phyloP scores from a whole-genome alignment of 1,140 invertebrate genomes.

The Brachionus koreanus region DNA sequence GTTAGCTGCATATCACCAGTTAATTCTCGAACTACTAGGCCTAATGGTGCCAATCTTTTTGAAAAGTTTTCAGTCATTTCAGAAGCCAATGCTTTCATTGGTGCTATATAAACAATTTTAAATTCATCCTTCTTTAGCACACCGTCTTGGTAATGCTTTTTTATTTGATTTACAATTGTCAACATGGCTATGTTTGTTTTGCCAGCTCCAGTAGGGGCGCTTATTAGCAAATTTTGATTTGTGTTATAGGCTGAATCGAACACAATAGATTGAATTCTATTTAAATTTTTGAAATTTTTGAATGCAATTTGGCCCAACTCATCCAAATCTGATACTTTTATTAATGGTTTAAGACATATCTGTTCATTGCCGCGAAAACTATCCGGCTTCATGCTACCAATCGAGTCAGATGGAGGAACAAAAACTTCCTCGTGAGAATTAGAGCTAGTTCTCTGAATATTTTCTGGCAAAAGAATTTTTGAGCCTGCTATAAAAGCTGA shows the following conservation, averaged over 20 bases:
- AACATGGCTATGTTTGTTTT: slow-evolving; percentile 98
- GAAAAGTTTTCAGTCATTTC: slow-evolving; percentile 96
- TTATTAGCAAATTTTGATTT: slow-evolving; percentile 84
- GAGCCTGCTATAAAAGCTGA: slow-evolving; percentile 73
- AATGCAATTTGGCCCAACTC: slow-evolving; percentile 64
- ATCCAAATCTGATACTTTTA: slow-evolving; percentile 33
- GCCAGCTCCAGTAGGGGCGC: slow-evolving; percentile 59
- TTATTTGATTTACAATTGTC: slow-evolving; percentile 81
- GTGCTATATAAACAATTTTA: slow-evolving; percentile 97
- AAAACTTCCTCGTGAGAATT: slow-evolving; percentile 78
- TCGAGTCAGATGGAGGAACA: slow-evolving; percentile 77
- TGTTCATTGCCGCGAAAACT: slow-evolving; percentile 25
- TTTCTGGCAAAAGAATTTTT: slow-evolving; percentile 73
- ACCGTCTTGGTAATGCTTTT: slow-evolving; percentile 68
- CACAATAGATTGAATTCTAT: slow-evolving; percentile 91
- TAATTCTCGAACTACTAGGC: slow-evolving; percentile 80
- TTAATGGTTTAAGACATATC: neutral
- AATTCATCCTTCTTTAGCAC: slow-evolving; percentile 84
- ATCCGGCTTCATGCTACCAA: slow-evolving; percentile 62
- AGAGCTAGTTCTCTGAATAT: slow-evolving; percentile 66
- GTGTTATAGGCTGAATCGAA: slow-evolving; percentile 89
- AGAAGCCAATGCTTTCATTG: slow-evolving; percentile 96
- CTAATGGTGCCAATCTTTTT: slow-evolving; percentile 71
- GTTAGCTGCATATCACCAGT: slow-evolving; percentile 98
- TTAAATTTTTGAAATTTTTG: slow-evolving; percentile 76